Evolutionary conservation across 2,797 vertebrate species (phyloP).

Genomic region (Cyprinella venusta): DNA sequence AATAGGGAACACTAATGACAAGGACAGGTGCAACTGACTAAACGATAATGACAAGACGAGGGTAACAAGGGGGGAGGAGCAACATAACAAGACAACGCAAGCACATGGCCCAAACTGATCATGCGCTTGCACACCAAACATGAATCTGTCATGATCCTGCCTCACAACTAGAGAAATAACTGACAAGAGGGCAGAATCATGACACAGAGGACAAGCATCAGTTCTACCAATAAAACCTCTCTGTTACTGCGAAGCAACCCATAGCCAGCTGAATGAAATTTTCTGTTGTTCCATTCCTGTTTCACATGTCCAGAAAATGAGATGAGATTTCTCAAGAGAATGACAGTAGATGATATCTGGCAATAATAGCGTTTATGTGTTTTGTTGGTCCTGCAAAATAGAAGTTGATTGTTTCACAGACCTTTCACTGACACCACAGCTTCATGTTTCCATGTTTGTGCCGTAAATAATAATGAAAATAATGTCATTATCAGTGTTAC

Average conservation of each 20-base stretch:
- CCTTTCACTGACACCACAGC: constrained; percentile 7
- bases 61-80: too few species aligned
- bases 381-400: constrained; percentile 18
- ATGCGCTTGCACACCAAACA: too few species aligned
- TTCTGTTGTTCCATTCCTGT: constrained; percentile 18
- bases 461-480: constrained; percentile 18
- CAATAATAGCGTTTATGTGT: constrained; percentile 13
- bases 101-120: too few species aligned
- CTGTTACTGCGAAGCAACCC: constrained; percentile 20
- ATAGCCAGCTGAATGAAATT: constrained; percentile 23
- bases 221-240: constrained; percentile 30
- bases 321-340: constrained; percentile 16
- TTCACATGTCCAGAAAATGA: constrained; percentile 11
- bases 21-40: too few species aligned
- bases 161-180: too few species aligned
- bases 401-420: constrained; percentile 25
- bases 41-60: too few species aligned
- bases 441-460: constrained; percentile 6
- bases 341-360: constrained; percentile 21
- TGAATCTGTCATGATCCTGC: too few species aligned
- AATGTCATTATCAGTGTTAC: constrained; percentile 27
- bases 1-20: too few species aligned
- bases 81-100: too few species aligned
- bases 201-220: constrained; percentile 5
- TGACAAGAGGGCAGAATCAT: too few species aligned